Percentiles rank a stretch among this genome's conserved stretches.
phyloP scores from a whole-genome alignment of 2,797 vertebrate species.

The Sebastes steindachneri region DNA sequence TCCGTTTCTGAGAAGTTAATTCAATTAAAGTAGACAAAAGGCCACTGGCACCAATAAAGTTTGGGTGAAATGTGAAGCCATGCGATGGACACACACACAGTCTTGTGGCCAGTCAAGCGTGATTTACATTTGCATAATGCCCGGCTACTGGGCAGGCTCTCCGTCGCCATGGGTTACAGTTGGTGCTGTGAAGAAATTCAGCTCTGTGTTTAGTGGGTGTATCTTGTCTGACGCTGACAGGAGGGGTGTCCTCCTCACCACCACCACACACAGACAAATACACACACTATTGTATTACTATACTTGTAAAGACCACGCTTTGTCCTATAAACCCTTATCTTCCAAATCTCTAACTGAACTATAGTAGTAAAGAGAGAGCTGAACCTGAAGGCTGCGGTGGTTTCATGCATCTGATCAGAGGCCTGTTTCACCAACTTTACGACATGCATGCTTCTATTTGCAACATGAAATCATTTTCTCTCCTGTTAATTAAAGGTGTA shows the following conservation, averaged over 20 bases:
- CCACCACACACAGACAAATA: conserved; percentile 19
- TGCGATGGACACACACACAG: conserved; percentile 44
- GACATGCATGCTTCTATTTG: neutral
- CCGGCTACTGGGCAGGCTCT: conserved; percentile 40
- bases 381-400: neutral
- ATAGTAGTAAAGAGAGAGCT: neutral
- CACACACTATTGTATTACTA: neutral
- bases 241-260: neutral
- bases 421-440: too few relatives aligned
- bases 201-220: conserved; percentile 20
- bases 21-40: conserved; percentile 74
- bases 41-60: conserved; percentile 65
- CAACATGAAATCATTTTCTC: neutral
- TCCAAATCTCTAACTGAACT: neutral
- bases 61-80: conserved; percentile 63
- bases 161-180: conserved; percentile 63
- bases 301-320: neutral
- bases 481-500: neutral
- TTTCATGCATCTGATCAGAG: neutral
- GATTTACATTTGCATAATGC: conserved; percentile 68
- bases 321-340: neutral
- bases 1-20: conserved; percentile 69
- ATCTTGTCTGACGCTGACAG: conserved; percentile 37
- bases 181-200: conserved; percentile 47
- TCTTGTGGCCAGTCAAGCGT: conserved; percentile 48